These are phyloP conservation scores for Hetaerina titia DNA, from an alignment of 2,888 invertebrate genomes.

Conservation along the genomic window DNA sequence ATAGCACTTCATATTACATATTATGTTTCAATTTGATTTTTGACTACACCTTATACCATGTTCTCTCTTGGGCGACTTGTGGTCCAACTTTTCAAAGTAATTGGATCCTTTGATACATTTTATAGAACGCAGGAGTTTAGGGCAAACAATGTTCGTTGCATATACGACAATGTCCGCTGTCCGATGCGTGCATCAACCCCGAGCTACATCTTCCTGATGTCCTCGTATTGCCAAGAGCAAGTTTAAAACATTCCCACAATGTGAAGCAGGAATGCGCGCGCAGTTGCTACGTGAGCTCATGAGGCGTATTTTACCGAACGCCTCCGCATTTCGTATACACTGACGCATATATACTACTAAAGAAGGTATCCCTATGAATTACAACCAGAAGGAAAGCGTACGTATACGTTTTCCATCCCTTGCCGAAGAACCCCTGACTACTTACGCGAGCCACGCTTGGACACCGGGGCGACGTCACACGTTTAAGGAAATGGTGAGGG, in stretches of 20 bases:
- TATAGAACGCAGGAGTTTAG: too few relatives aligned
- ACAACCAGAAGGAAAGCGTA: neutral
- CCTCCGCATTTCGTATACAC: neutral
- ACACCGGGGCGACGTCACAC: conserved; percentile 9
- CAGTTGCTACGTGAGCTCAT: neutral
- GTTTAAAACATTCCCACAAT: neutral
- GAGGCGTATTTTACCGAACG: neutral
- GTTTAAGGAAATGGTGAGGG: neutral
- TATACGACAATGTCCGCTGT: too few relatives aligned
- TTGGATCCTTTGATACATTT: too few relatives aligned
- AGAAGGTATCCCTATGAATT: too few relatives aligned
- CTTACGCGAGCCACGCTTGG: conserved; percentile 3
- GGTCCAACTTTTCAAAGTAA: too few relatives aligned
- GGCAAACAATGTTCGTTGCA: too few relatives aligned
- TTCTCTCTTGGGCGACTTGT: too few relatives aligned
- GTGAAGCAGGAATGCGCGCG: conserved; percentile 10
- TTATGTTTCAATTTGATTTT: too few relatives aligned
- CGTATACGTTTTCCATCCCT: neutral
- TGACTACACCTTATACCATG: too few relatives aligned
- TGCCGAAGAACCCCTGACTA: neutral
- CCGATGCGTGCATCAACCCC: neutral
- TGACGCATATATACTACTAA: neutral
- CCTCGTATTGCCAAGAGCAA: neutral
- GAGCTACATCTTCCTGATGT: neutral
- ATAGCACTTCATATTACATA: too few relatives aligned